phyloP scores from a whole-genome alignment of 2,797 vertebrate species.

The Discoglossus pictus region DNA sequence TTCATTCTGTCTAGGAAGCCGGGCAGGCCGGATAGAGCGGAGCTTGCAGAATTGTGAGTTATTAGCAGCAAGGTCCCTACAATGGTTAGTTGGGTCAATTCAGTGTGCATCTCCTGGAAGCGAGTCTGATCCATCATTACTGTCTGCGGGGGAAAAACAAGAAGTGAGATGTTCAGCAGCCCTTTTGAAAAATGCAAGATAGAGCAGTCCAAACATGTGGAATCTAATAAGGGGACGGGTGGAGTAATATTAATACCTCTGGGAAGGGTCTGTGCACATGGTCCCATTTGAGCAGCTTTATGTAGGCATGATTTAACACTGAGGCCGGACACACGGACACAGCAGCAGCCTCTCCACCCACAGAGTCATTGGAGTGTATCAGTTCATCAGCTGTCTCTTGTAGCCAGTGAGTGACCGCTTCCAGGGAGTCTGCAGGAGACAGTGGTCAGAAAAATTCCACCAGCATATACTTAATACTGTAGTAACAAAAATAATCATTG shows the following conservation, averaged over 20 bases:
- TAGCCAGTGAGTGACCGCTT: slow-evolving; percentile 89
- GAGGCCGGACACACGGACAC: slow-evolving; percentile 59
- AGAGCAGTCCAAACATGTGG: background rate
- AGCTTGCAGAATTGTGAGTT: slow-evolving; percentile 79
- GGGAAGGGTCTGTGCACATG: slow-evolving; percentile 82
- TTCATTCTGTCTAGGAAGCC: slow-evolving; percentile 85
- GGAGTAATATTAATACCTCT: slow-evolving; percentile 74
- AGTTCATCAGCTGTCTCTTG: slow-evolving; percentile 79
- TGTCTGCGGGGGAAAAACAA: slow-evolving; percentile 67
- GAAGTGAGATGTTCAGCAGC: too few relatives aligned
- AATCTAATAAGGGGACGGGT: too few relatives aligned
- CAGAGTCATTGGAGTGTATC: slow-evolving; percentile 50
- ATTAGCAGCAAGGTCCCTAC: slow-evolving; percentile 84
- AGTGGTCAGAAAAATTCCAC: background rate
- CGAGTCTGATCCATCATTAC: slow-evolving; percentile 90
- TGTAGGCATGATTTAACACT: slow-evolving; percentile 85
- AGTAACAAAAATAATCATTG: background rate
- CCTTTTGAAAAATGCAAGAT: too few relatives aligned
- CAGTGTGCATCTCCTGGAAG: slow-evolving; percentile 88
- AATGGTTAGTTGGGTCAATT: slow-evolving; percentile 76
- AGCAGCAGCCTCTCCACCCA: slow-evolving; percentile 54
- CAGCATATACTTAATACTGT: too few relatives aligned
- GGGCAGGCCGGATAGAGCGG: slow-evolving; percentile 75
- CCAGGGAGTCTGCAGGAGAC: slow-evolving; percentile 82
- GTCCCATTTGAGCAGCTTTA: slow-evolving; percentile 90